Base-by-base conservation (phyloP, 2,113 vertebrate genomes). In the Hystrix brachyura region DNA sequence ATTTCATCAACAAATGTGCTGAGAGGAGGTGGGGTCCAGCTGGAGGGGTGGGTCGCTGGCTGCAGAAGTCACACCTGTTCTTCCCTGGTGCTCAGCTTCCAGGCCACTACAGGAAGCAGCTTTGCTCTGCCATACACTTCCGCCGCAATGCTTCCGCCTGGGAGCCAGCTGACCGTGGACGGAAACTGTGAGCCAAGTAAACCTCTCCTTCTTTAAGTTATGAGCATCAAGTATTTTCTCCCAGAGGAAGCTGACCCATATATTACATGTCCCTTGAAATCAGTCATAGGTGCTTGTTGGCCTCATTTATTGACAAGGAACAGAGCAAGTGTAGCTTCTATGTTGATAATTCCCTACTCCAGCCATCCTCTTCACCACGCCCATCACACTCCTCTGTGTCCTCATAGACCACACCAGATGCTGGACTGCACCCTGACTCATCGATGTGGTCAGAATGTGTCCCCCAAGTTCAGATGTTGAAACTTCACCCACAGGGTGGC, bases 351-450 rank as follows among this genome's bases (percentile, higher is more conserved):
- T 34, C 18, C 60, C 12, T 2, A 15, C 5, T 8, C 57, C 5
- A 1, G 29, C 12, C 4, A 0, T 3, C n/a, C 43, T 29, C 38
- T 62, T 25, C 11, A 4, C 11, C 53, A 32, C 11, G 1, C 0
- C 2, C 27, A 11, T 3, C 29, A 1, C 3, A 4, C 7, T 6
- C 34, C 46, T 6, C 80, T n/a, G 11, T 25, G 18, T 74, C 55
- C 6, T 3, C 21, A 48, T 2, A 1, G 0, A 38, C 8, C 32
- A 1, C 5, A 2, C 29, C 18, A 3, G 71, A 25, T 7, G 7
- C 0, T 18, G 25, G 0, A 1, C 0, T 2, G 8, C 0, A 3
- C n/a, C 59, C 6, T 0, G 10, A 23, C 25, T n/a, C 13, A 34
- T 32, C 14, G 51, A n/a, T 55, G 21, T 48, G 51, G 51, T 7